Base-by-base conservation (phyloP, 2,888 invertebrate species). In the Ornithoptera priamus region DNA sequence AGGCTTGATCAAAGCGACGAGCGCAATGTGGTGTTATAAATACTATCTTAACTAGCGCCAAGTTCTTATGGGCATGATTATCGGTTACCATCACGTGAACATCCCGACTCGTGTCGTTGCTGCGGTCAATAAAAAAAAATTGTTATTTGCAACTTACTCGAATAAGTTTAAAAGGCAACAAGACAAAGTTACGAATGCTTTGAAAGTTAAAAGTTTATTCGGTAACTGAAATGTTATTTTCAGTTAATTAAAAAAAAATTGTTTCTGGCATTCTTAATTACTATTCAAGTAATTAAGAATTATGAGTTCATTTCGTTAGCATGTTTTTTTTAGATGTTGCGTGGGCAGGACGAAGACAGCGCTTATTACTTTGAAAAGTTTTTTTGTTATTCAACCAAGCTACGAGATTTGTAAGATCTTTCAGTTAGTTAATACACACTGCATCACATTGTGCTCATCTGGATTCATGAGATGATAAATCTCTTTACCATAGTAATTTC, bases 181-280 rank as follows among this genome's bases (percentile, higher is more conserved):
- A 24, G 24, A 66, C 59, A 36, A 66, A 60, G 66, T 66, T 66
- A 66, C 36, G 66, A 66, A 30, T 53, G 60, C 60, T 66, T 60
- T 60, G 17, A 60, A 60, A 60, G 66, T 66, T 60, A 46, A 59
- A 20, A 60, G 60, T 66, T 42, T 46, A 42, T 50, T 60, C 20
- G 20, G 50, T 50, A 66, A 60, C 60, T 66, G 66, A 36, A 66
- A 66, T 66, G 66, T 66, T 66, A 66, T 30, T 66, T 60, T 46
- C 66, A 60, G 59, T 59, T 53, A 66, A 50, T 30, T 24, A 66
- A 66, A 59, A 66, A 53, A 42, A 59, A 36, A 17, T 65, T 50
- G 66, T 24, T 15, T 53, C 46, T 22, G 50, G 36, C 50, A 66
- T n/a, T 53, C 50, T 8, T 17, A 66, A 18, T 58, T 58, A 58